These are phyloP conservation scores for Drosophila setosimentum DNA, from an alignment of 2,888 invertebrate species.

Conservation along the genomic window DNA sequence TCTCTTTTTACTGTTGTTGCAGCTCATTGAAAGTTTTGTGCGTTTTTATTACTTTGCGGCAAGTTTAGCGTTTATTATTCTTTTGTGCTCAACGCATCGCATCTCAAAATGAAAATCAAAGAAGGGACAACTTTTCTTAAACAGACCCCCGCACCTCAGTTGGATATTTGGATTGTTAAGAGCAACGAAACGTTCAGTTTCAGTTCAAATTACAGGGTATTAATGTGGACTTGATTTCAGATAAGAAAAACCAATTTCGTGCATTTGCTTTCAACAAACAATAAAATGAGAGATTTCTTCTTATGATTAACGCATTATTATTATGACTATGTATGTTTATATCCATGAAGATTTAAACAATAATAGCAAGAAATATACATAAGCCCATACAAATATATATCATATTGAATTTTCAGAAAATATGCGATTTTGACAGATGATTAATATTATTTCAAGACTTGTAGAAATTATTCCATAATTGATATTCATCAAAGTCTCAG, in stretches of 20 bases:
- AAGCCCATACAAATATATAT: background rate
- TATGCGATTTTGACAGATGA: background rate
- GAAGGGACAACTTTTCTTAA: slow-evolving; percentile 8
- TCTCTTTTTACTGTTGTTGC: slow-evolving; percentile 50
- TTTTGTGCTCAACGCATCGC: slow-evolving; percentile 21
- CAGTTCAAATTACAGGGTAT: slow-evolving; percentile 52
- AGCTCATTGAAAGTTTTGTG: slow-evolving; percentile 77
- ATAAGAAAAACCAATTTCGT: slow-evolving; percentile 19
- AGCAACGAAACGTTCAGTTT: slow-evolving; percentile 34
- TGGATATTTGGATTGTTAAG: slow-evolving; percentile 1
- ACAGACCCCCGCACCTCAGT: background rate
- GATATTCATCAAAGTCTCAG: background rate
- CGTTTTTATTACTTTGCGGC: slow-evolving; percentile 76
- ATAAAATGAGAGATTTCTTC: background rate
- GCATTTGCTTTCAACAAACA: background rate
- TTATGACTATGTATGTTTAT: background rate
- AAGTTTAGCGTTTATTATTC: slow-evolving; percentile 65
- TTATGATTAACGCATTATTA: too few relatives aligned
- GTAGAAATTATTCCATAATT: background rate
- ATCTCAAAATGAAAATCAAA: slow-evolving; percentile 5
- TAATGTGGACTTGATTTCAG: slow-evolving; percentile 11
- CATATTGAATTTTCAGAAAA: background rate
- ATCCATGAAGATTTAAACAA: background rate
- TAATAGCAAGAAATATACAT: background rate
- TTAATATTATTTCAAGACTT: background rate